Evolutionary conservation across 2,888 invertebrate genomes (phyloP), one percentile per base, ranked within the genome.

Genomic region (Pecten maximus): DNA sequence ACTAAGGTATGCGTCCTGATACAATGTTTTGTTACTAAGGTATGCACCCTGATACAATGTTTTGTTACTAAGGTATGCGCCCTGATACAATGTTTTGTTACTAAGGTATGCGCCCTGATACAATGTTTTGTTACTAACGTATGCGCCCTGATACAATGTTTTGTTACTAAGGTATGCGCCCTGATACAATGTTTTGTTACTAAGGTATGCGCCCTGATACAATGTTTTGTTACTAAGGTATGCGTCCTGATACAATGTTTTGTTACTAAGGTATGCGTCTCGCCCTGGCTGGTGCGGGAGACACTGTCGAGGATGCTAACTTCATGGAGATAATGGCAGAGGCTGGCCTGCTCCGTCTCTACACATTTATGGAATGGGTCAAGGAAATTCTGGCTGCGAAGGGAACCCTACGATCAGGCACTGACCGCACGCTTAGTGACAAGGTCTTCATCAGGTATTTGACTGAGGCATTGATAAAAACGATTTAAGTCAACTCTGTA

Each of bases 231-330:
- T 88, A 39, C 16, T 28, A 0, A 89, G 40, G 40, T 4, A 28
- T 50, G 50, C 28, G 74, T 39, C 74, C 40, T 89, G 74, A 19
- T 39, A 2, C 10, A 88, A 28, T 6, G 40, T 8, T 88, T 88
- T 44, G 19, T 40, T 40, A 3, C 40, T 0, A 91, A 96, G 96
- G 96, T 86, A 96, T 40, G 98, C 97, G 99, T 40, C 97, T 99
- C 90, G 98, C 99, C 92, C 97, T 99, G 90, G 99, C 99, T 4
- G 99, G 99, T 97, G 98, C 99, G 0, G 99, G 99, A 0, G 99
- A 99, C 97, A 98, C 99, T 0, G 98, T 99, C 0, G 99, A 99
- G 97, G 99, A 99, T 97, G 99, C 99, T 0, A 99, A 99, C 97
- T 99, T 99, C 97, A 98, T 99, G 10, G 99, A 98, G 96, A 98